phyloP scores from a whole-genome alignment of 2,113 vertebrate species.

The Sapayoa aenigma region DNA sequence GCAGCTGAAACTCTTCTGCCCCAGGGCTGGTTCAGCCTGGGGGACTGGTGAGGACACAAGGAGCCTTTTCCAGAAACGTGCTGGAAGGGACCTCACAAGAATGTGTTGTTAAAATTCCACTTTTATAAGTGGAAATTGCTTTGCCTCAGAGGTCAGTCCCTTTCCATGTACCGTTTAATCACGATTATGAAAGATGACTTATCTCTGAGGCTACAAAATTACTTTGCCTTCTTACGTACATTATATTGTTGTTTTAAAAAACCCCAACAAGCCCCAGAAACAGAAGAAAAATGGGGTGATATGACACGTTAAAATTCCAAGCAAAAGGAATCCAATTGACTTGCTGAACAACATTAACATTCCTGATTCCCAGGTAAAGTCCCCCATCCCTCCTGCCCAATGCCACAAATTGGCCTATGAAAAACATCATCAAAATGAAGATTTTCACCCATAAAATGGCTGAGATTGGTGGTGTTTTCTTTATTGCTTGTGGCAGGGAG shows the following conservation, averaged over 20 bases:
- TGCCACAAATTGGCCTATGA: neutral
- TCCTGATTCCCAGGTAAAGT: neutral
- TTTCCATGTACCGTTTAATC: neutral
- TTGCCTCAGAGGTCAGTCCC: neutral
- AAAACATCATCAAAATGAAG: neutral
- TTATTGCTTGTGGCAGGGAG: neutral
- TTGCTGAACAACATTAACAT: neutral
- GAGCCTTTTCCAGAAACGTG: neutral
- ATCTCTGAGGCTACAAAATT: neutral
- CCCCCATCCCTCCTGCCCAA: neutral
- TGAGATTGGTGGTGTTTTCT: neutral
- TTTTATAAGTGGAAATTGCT: neutral
- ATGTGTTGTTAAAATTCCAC: conserved; percentile 5
- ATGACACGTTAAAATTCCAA: neutral
- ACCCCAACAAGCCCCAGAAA: neutral
- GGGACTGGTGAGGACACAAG: neutral
- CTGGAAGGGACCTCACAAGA: neutral
- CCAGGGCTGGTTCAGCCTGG: neutral
- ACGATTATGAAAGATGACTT: neutral
- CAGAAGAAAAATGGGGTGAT: neutral
- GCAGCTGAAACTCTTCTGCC: neutral
- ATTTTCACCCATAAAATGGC: neutral
- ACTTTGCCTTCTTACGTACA: neutral
- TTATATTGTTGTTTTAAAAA: neutral
- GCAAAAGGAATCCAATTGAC: neutral